Percentiles rank a stretch among this genome's conserved stretches.
Evolutionary conservation across 53 echinoderm and acorn worm genomes (phyloP).

Genomic region (Luidia sarsii): DNA sequence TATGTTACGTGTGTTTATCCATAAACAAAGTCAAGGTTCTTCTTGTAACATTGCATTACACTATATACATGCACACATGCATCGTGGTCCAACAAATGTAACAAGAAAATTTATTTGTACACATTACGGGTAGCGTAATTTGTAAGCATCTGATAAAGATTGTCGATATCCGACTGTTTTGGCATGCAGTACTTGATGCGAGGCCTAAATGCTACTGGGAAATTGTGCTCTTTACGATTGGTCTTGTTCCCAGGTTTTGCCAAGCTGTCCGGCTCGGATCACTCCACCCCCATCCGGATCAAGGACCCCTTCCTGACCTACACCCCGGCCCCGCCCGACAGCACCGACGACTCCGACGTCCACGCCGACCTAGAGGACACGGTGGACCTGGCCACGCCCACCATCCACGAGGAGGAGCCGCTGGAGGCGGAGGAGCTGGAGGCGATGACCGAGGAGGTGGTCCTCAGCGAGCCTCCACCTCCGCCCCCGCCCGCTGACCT

Average conservation of each 20-base stretch:
- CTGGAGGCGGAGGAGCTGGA: slow-evolving; percentile 20
- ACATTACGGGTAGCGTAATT: no score
- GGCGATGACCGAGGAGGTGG: slow-evolving; percentile 13
- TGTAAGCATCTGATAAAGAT: no score
- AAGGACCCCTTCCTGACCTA: slow-evolving; percentile 46
- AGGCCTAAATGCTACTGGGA: no score
- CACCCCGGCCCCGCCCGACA: slow-evolving; percentile 46
- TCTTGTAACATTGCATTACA: slow-evolving; percentile 1
- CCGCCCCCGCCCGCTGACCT: background rate
- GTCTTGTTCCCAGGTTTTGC: slow-evolving; percentile 15
- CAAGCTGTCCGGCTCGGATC: slow-evolving; percentile 49
- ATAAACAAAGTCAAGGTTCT: no score
- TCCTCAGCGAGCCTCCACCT: slow-evolving; percentile 10
- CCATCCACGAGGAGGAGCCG: slow-evolving; percentile 17
- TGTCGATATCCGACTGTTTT: no score
- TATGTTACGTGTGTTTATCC: no score
- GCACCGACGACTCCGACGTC: slow-evolving; percentile 47
- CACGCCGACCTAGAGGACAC: slow-evolving; percentile 48
- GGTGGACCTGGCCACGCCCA: slow-evolving; percentile 20
- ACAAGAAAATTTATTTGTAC: no score
- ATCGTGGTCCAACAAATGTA: no score
- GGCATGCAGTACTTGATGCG: no score
- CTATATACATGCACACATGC: background rate
- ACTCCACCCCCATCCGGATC: slow-evolving; percentile 55
- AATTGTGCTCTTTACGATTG: no score